Conservation (phyloP, 2,113 vertebrate species). For the Alaudala cheleensis region DNA sequence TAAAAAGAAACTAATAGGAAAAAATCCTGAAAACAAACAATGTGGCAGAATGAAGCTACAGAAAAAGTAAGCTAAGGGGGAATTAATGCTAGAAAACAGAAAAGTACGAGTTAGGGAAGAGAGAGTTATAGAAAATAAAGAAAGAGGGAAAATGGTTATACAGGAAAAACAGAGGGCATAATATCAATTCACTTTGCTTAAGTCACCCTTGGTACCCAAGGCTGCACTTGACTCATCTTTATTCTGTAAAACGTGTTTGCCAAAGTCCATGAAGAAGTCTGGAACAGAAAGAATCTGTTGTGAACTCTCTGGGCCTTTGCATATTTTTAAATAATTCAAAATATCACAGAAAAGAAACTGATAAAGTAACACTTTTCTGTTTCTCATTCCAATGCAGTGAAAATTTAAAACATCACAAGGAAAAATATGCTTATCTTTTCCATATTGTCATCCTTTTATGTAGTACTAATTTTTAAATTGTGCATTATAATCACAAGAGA, state of each 20-base stretch:
- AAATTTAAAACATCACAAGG: not conserved
- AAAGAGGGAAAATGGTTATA: not conserved
- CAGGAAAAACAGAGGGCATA: not conserved
- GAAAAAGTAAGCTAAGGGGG: not conserved
- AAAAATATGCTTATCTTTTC: not conserved
- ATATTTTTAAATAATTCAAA: conserved; percentile 4
- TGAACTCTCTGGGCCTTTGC: not conserved
- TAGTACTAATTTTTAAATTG: not conserved
- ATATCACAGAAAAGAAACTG: not conserved
- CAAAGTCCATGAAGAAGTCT: not conserved
- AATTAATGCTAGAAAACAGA: not conserved
- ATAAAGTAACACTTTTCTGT: not conserved
- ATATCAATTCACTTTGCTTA: not conserved
- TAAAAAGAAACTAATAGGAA: not conserved
- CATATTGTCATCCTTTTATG: not conserved
- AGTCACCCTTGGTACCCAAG: not conserved
- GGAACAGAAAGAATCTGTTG: not conserved
- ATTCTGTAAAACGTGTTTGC: not conserved
- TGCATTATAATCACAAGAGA: not conserved
- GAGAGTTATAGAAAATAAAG: not conserved
- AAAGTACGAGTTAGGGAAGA: not conserved
- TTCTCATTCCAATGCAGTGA: not conserved
- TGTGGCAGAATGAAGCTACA: not conserved
- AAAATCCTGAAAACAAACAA: not conserved
- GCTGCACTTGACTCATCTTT: not conserved